Conservation (phyloP, 2,888 invertebrate species). For the Unio delphinus region DNA sequence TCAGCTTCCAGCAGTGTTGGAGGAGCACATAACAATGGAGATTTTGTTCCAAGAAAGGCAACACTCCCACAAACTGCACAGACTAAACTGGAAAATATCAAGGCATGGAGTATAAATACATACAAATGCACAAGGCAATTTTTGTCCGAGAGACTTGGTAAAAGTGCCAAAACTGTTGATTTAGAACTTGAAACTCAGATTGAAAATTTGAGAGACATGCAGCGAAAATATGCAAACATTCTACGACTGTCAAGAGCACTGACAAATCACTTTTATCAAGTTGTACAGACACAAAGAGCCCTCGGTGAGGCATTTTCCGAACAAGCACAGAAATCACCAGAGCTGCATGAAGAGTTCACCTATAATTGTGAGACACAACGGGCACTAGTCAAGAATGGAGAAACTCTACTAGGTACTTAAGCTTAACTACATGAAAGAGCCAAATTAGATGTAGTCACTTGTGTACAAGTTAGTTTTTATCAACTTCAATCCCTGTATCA, state of each 20-base stretch:
- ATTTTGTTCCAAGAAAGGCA: constrained; percentile 57
- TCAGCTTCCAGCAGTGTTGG: constrained; percentile 59
- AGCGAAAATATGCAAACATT: constrained; percentile 86
- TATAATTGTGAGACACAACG: constrained; percentile 97
- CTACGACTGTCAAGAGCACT: constrained; percentile 88
- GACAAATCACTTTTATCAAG: constrained; percentile 89
- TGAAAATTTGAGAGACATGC: constrained; percentile 92
- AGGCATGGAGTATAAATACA: constrained; percentile 97
- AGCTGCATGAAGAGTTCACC: constrained; percentile 93
- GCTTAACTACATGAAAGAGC: neutral
- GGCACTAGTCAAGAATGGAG: constrained; percentile 92
- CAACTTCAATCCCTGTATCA: neutral
- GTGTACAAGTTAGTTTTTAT: neutral
- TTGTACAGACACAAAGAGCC: constrained; percentile 88
- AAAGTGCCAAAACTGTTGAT: constrained; percentile 73
- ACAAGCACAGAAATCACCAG: constrained; percentile 95
- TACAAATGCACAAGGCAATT: constrained; percentile 98
- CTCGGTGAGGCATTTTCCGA: constrained; percentile 94
- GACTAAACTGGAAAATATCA: constrained; percentile 83
- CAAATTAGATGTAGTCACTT: neutral
- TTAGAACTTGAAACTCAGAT: constrained; percentile 94
- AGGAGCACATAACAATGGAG: constrained; percentile 45
- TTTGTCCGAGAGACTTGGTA: constrained; percentile 95
- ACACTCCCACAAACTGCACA: constrained; percentile 53
- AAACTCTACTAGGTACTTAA: constrained; percentile 80